Evolutionary conservation across 2,113 vertebrate genomes (phyloP).

Genomic region (Actenoides lindsayi): DNA sequence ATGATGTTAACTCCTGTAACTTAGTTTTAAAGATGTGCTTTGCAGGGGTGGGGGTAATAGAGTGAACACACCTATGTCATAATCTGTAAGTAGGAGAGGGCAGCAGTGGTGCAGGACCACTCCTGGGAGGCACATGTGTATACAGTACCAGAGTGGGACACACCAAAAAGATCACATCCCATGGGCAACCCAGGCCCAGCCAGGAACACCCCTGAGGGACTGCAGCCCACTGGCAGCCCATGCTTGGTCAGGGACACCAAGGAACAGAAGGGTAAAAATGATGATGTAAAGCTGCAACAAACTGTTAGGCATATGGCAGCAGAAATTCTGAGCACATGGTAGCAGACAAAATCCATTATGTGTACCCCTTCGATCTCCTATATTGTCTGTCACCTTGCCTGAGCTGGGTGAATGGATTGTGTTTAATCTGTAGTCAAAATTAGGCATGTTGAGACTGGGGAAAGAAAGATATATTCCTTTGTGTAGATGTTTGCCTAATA

Average conservation of each 20-base stretch:
- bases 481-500: not conserved
- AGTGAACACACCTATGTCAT: rapidly evolving
- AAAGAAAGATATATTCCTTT: not conserved
- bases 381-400: not conserved
- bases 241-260: not conserved
- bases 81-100: not conserved
- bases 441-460: not conserved
- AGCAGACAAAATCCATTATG: not conserved
- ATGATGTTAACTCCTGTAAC: rapidly evolving
- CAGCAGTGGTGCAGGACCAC: not conserved
- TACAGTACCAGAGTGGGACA: rapidly evolving
- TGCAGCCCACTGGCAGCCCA: not conserved
- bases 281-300: not conserved
- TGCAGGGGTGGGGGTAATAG: rapidly evolving
- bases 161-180: not conserved
- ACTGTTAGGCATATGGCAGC: not conserved
- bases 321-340: not conserved
- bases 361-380: rapidly evolving
- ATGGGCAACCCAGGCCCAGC: not conserved
- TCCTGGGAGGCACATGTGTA: rapidly evolving
- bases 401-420: not conserved
- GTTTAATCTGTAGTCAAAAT: not conserved
- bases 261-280: not conserved
- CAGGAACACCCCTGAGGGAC: not conserved
- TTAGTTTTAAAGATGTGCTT: not conserved